Evolutionary conservation across 2,113 vertebrate species (phyloP), one percentile per base, ranked within the genome.

Genomic region (Eolophus roseicapilla): DNA sequence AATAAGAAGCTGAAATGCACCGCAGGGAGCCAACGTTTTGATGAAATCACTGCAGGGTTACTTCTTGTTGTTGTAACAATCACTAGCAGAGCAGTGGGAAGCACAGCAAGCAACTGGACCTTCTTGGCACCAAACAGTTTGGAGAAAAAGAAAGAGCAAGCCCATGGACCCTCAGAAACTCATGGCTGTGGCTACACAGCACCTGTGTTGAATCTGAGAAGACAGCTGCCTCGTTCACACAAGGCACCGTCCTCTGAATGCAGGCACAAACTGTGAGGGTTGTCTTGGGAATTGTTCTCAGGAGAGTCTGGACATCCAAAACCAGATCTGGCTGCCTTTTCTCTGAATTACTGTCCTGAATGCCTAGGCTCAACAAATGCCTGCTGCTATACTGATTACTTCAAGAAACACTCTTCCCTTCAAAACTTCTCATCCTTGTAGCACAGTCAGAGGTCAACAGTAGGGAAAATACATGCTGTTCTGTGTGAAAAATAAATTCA

Each of bases 1-100:
- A 97, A 67, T 93, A 95, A 94, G 84, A 95, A 87, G 88, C 91
- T 94, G 90, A 97, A 97, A 94, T 29, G 80, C 93, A 91, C 93
- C 1, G 0, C 74, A 87, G 95, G 85, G 87, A 96, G 88, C 60
- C 85, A 96, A 80, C 70, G 82, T 93, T 97, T 92, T 97, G 96
- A 97, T 96, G 89, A 93, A 96, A 93, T 94, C 96, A 96, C 89
- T 92, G 95, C 86, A 92, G 96, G 96, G 89, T 96, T 95, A 95
- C 88, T 97, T 95, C 95, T 96, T 96, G 67, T 89, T 92, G 90
- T 87, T 96, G 86, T 95, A 96, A 87, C 84, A 93, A 95, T 95
- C 85, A 92, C 91, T 84, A 95, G 87, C 87, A 79, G 84, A 97
- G 95, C 82, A 96, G 93, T 92, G 86, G 95, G 94, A 96, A 95